Conservation (phyloP, 2,113 vertebrate genomes). For the Taxidea taxus region DNA sequence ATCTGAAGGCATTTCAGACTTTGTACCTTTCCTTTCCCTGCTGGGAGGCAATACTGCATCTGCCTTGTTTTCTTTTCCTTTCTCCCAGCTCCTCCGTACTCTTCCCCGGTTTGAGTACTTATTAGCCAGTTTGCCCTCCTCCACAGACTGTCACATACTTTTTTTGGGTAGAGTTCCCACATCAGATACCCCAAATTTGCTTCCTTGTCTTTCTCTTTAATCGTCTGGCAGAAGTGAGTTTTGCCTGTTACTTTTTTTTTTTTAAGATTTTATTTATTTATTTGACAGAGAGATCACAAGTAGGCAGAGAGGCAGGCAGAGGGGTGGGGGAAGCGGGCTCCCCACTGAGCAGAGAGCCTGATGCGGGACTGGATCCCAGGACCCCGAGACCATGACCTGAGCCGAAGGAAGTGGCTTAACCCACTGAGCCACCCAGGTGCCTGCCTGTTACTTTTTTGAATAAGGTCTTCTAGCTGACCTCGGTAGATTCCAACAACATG, state of each 20-base stretch:
- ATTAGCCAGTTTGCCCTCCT: not conserved
- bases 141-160: not conserved
- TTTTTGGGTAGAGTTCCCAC: not conserved
- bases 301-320: too few relatives aligned
- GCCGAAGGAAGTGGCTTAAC: too few relatives aligned
- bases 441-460: not conserved
- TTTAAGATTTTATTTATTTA: too few relatives aligned
- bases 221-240: not conserved
- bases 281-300: too few relatives aligned
- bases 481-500: not conserved
- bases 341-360: too few relatives aligned
- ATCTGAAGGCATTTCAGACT: not conserved
- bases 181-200: not conserved
- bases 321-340: too few relatives aligned
- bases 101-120: not conserved
- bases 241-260: not conserved
- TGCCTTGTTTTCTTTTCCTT: not conserved
- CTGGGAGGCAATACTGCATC: not conserved
- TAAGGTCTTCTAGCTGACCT: not conserved
- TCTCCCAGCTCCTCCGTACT: not conserved
- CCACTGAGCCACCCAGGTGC: too few relatives aligned
- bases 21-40: not conserved
- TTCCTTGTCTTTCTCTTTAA: slow-evolving; percentile 1
- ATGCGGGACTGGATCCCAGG: too few relatives aligned
- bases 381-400: too few relatives aligned